These are phyloP conservation scores for Semnornis frantzii DNA, from an alignment of 2,113 vertebrate species.

Conservation along the genomic window DNA sequence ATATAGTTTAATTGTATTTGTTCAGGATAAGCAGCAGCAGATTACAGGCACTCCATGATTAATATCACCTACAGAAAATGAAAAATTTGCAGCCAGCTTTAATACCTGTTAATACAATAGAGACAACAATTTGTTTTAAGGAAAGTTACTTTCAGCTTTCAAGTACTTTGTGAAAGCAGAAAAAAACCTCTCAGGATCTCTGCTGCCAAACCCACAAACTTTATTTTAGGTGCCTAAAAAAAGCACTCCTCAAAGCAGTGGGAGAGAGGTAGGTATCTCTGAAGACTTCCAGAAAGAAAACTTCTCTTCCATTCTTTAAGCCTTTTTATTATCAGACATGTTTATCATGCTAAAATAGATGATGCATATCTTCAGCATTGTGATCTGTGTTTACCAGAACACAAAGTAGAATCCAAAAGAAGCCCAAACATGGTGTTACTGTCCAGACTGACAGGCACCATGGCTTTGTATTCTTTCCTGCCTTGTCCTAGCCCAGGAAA, in stretches of 20 bases:
- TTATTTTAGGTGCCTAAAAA: not conserved
- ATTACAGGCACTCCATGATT: constrained; percentile 62
- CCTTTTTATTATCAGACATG: not conserved
- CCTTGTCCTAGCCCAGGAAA: too few species aligned
- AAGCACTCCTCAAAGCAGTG: not conserved
- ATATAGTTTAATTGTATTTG: constrained; percentile 63
- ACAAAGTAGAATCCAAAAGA: too few species aligned
- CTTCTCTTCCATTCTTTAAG: not conserved
- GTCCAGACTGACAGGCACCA: too few species aligned
- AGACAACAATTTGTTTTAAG: constrained; percentile 9
- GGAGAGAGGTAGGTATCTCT: not conserved
- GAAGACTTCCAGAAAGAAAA: not conserved
- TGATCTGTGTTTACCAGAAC: too few species aligned
- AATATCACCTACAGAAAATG: constrained; percentile 56
- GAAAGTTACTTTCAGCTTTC: not conserved
- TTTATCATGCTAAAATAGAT: not conserved
- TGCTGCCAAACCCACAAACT: not conserved
- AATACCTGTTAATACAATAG: constrained; percentile 13
- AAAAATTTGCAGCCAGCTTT: constrained; percentile 30
- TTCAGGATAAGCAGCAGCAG: constrained; percentile 35
- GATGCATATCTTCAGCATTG: too few species aligned
- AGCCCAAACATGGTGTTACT: too few species aligned
- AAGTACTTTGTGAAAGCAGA: not conserved
- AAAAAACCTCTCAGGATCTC: not conserved
- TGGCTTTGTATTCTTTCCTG: too few species aligned